These are phyloP conservation scores for Zaprionus ornatus DNA, from an alignment of 1,140 invertebrate species.

Conservation along the genomic window DNA sequence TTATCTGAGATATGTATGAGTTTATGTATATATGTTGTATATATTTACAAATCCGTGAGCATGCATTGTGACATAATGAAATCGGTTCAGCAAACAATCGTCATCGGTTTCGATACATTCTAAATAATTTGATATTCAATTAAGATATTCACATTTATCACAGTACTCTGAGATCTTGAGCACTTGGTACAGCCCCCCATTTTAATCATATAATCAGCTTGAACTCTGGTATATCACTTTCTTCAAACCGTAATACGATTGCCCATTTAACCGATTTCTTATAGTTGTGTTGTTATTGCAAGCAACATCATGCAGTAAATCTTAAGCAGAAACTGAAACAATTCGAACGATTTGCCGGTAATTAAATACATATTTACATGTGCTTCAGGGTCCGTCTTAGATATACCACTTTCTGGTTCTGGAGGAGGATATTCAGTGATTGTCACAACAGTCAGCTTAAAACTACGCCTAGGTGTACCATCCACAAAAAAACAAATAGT, in stretches of 20 bases:
- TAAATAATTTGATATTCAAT: slow-evolving; percentile 17
- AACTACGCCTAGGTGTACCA: slow-evolving; percentile 12
- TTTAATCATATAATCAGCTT: slow-evolving; percentile 18
- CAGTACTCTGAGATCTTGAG: slow-evolving; percentile 33
- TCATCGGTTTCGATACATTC: slow-evolving; percentile 10
- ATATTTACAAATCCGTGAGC: slow-evolving; percentile 35
- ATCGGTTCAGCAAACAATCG: slow-evolving; percentile 9
- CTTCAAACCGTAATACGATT: slow-evolving; percentile 1
- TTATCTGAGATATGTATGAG: slow-evolving; percentile 1
- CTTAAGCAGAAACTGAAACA: slow-evolving; percentile 5
- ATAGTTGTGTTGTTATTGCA: slow-evolving; percentile 20
- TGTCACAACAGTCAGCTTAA: slow-evolving; percentile 32
- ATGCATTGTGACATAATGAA: slow-evolving; percentile 17
- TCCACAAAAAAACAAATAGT: slow-evolving; percentile 45
- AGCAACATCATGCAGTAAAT: slow-evolving; percentile 29
- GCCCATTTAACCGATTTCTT: slow-evolving; percentile 17
- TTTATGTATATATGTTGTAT: not conserved
- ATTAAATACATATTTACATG: slow-evolving; percentile 30
- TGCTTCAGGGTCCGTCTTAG: slow-evolving; percentile 13
- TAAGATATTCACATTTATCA: slow-evolving; percentile 33
- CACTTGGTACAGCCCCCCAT: slow-evolving; percentile 23
- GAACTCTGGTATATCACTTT: slow-evolving; percentile 22
- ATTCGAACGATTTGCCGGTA: slow-evolving; percentile 2
- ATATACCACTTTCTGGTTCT: slow-evolving; percentile 7
- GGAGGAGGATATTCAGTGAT: slow-evolving; percentile 6